Evolutionary conservation across 1,140 invertebrate species (phyloP).

Genomic region (Neotoxoptera formosana): DNA sequence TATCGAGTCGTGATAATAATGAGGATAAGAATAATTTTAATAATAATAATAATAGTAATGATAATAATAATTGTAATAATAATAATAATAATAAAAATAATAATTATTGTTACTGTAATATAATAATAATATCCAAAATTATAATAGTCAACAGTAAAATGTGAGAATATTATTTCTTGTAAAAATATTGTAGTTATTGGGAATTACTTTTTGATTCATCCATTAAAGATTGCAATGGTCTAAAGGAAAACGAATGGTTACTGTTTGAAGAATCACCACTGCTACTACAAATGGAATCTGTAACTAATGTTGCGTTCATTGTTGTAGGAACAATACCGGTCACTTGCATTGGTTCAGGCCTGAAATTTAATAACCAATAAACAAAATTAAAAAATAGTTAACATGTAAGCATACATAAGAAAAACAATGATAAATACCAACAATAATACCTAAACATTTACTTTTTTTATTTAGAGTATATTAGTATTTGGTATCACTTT

Average conservation of each 20-base stretch:
- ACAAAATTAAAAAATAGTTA: not conserved
- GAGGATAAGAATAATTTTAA: not conserved
- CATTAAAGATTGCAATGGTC: slow-evolving; percentile 42
- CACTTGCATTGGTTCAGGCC: slow-evolving; percentile 54
- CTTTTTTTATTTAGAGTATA: not conserved
- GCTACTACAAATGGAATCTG: slow-evolving; percentile 45
- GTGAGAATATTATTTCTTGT: not conserved
- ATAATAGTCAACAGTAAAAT: slow-evolving; percentile 29
- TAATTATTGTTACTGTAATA: not conserved
- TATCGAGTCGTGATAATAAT: slow-evolving; percentile 24
- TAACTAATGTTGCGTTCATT: slow-evolving; percentile 46
- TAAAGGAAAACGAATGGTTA: slow-evolving; percentile 53
- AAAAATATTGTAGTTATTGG: slow-evolving; percentile 34
- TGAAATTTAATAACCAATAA: slow-evolving; percentile 18
- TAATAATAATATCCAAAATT: slow-evolving; percentile 8
- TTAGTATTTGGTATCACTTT: not conserved
- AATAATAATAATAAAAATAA: not conserved
- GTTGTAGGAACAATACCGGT: slow-evolving; percentile 57
- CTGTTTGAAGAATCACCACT: slow-evolving; percentile 54
- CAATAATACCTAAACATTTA: too few species aligned
- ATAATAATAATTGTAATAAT: not conserved
- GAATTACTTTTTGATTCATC: slow-evolving; percentile 53
- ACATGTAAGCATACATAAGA: not conserved
- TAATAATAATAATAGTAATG: not conserved
- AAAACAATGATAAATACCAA: not conserved